phyloP scores from a whole-genome alignment of 2,888 invertebrate species.

The Sabatieria punctata region DNA sequence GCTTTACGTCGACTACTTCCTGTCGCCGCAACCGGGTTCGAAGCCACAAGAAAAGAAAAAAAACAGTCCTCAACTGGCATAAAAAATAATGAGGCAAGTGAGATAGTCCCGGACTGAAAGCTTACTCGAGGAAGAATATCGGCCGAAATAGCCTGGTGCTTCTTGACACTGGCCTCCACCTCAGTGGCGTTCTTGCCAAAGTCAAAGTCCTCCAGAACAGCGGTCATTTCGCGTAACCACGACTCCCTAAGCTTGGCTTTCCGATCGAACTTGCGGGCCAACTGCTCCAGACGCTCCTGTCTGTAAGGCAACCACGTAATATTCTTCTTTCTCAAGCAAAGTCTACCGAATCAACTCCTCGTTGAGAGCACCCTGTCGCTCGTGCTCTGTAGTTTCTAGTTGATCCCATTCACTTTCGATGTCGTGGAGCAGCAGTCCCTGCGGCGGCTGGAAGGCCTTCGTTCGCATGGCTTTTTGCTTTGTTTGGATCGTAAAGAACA shows the following conservation, averaged over 20 bases:
- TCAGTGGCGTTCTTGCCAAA: conserved; percentile 66
- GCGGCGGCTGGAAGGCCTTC: conserved; percentile 23
- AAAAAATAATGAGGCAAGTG: no score
- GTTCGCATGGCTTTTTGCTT: conserved; percentile 71
- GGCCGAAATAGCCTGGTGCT: conserved; percentile 92
- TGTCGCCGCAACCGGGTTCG: no score
- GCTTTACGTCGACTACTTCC: no score
- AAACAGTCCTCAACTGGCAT: no score
- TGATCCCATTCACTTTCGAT: conserved; percentile 84
- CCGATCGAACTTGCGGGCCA: conserved; percentile 84
- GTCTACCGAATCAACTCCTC: conserved; percentile 58
- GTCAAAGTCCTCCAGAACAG: conserved; percentile 47
- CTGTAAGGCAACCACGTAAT: conserved; percentile 25
- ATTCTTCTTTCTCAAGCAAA: no score
- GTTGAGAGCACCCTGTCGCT: conserved; percentile 72
- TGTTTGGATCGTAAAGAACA: conserved; percentile 90
- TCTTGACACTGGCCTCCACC: conserved; percentile 91
- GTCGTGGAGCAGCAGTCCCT: conserved; percentile 70
- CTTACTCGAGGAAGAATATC: conserved; percentile 69
- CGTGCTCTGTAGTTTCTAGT: conserved; percentile 81
- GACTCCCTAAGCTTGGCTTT: conserved; percentile 73
- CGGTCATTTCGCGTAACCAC: conserved; percentile 92
- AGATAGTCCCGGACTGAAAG: no score
- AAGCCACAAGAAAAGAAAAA: no score
- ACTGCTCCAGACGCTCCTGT: conserved; percentile 78